These are phyloP conservation scores for Otocyon megalotis DNA, from an alignment of 2,113 vertebrate species.

Conservation along the genomic window DNA sequence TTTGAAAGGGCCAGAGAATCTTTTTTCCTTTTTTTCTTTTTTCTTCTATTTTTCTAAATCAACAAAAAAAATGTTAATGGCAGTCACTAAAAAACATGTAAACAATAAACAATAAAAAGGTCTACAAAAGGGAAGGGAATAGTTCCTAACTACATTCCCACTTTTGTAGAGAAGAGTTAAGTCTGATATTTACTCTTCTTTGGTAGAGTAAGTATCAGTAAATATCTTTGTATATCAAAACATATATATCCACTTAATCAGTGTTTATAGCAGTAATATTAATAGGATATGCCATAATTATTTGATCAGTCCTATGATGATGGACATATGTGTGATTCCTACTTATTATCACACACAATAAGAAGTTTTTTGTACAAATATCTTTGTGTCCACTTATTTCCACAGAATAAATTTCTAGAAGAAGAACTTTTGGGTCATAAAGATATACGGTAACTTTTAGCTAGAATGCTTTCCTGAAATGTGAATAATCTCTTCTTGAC, in stretches of 20 bases:
- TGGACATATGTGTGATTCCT: conserved; percentile 30
- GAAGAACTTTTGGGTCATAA: not conserved
- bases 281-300: conserved; percentile 43
- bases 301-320: not conserved
- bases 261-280: not conserved
- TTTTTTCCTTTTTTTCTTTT: not conserved
- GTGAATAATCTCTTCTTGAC: conserved; percentile 46
- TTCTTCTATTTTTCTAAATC: not conserved
- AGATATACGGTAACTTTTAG: not conserved
- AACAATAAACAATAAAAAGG: not conserved
- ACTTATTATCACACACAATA: not conserved
- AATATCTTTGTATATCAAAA: not conserved
- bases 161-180: conserved; percentile 31
- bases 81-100: not conserved
- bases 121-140: not conserved
- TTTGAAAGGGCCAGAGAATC: not conserved
- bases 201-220: not conserved
- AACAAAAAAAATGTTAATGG: not conserved
- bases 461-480: conserved; percentile 14
- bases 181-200: conserved; percentile 20
- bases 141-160: not conserved
- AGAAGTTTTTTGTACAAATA: not conserved
- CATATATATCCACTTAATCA: not conserved
- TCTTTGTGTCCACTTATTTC: conserved; percentile 6
- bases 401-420: conserved; percentile 23